Evolutionary conservation across 2,888 invertebrate genomes (phyloP), one percentile per base, ranked within the genome.

Genomic region (Lycophotia porphyrea): DNA sequence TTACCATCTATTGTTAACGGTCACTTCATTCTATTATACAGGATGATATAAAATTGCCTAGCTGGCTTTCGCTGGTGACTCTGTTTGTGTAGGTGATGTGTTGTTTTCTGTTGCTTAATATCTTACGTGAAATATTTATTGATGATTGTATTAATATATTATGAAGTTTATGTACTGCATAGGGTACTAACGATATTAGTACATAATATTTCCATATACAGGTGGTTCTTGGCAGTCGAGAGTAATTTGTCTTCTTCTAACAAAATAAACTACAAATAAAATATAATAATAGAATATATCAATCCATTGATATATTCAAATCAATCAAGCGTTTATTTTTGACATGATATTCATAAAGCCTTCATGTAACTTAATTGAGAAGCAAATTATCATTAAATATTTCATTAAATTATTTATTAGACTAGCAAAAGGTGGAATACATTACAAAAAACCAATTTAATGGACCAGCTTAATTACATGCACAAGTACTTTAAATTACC

Each of bases 1-100:
- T 81, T 61, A 67, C 15, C 67, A 71, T 39, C 73, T 47, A 84
- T 81, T 81, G 76, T 79, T 82, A 61, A 39, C 49, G 60, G 44
- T 84, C 65, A 67, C 65, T 39, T 47, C 63, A 44, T 69, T 74
- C 63, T 55, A 60, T 75, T 60, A 63, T 42, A 71, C 27, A 77
- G 63, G 21, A 2, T 74, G 71, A 36, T 84, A 66, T 52, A 52
- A 78, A 83, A 73, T 64, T 74, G 1, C 39, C 55, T 60, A 44
- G 42, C 67, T 83, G n/a, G 39, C 73, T 81, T 73, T 78, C 73
- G 73, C 39, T 18, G 11, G 18, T 44, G 80, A 70, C 67, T 81
- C 13, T 18, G 63, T 0, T 52, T 67, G 73, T 49, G 78, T 78
- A 47, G 73, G 73, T 11, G 71, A 60, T 47, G 4, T 60, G 36